Percentiles rank a stretch among this genome's conserved stretches.
Conservation (phyloP, 2,797 vertebrate species). For the Poeciliopsis presidionis region DNA sequence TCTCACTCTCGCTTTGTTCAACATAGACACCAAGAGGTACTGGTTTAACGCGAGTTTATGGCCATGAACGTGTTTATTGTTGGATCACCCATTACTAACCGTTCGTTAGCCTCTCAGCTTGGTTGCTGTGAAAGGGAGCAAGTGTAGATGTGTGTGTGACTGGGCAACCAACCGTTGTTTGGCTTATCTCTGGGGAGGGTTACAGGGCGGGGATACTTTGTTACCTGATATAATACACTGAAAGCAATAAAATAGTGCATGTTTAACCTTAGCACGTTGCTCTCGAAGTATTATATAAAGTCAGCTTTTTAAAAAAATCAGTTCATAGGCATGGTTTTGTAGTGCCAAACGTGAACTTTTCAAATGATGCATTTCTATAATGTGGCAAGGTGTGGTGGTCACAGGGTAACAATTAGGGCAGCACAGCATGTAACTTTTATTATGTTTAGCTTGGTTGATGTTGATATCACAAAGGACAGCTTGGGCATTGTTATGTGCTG, state of each 20-base stretch:
- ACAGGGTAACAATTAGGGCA: neutral
- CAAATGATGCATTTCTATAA: neutral
- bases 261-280: conserved; percentile 8
- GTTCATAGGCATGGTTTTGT: neutral
- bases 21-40: neutral
- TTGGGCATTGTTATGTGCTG: neutral
- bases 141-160: conserved; percentile 1
- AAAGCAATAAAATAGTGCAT: neutral
- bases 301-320: neutral
- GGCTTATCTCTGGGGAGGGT: conserved; percentile 42
- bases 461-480: neutral
- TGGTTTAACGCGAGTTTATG: neutral
- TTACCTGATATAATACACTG: conserved; percentile 15
- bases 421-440: neutral
- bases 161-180: conserved; percentile 8
- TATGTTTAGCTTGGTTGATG: neutral
- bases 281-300: neutral
- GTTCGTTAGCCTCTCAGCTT: conserved; percentile 10
- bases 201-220: conserved; percentile 40
- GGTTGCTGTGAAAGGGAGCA: conserved; percentile 39
- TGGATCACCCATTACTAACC: neutral
- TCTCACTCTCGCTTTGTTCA: neutral
- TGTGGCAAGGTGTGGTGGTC: neutral
- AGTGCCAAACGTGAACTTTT: neutral
- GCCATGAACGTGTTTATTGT: neutral